Base-by-base conservation (phyloP, 2,888 invertebrate species). In the Trichogramma dendrolimi region DNA sequence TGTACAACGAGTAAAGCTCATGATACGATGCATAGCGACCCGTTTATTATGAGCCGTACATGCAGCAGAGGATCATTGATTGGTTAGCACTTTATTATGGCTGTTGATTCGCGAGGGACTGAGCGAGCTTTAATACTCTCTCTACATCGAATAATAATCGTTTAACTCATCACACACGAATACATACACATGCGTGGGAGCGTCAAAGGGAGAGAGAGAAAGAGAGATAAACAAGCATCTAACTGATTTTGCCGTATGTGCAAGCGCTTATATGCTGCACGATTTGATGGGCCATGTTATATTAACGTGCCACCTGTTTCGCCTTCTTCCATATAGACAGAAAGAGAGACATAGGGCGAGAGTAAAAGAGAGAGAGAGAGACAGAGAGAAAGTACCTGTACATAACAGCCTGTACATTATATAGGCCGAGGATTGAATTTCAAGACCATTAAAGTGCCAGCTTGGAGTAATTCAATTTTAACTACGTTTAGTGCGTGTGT, bases 271-370 rank as follows among this genome's bases (percentile, higher is more conserved):
- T 27, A 27, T 27, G 27, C 27, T 27, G 27, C 27, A 27, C 27
- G 27, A 27, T 27, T 27, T 27, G 27, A 27, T 27, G 27, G 27
- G 1, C 27, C 14, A 51, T 39, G 49, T 50, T 53, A 58, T 55
- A 61, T 61, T 61, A 61, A 64, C 53, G 64, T 59, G 61, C 64
- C 64, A 64, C 64, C 64, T 64, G 64, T 63, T 63, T 61, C 63
- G 51, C 57, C 60, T 61, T 64, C 64, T 61, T 64, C 58, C 27
- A 27, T 27, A 27, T 27, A 27, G 27, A 27, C 27, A 27, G 27
- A 27, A 27, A 27, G 27, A 27, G 27, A 27, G 27, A 27, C 27
- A 27, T 27, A 27, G 27, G 27, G 27, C 27, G 2, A 27, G 27
- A 27, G 27, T 27, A 27, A 27, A 27, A 27, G 27, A 27, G 14